phyloP scores from a whole-genome alignment of 2,113 vertebrate genomes.

The Caranx melampygus region DNA sequence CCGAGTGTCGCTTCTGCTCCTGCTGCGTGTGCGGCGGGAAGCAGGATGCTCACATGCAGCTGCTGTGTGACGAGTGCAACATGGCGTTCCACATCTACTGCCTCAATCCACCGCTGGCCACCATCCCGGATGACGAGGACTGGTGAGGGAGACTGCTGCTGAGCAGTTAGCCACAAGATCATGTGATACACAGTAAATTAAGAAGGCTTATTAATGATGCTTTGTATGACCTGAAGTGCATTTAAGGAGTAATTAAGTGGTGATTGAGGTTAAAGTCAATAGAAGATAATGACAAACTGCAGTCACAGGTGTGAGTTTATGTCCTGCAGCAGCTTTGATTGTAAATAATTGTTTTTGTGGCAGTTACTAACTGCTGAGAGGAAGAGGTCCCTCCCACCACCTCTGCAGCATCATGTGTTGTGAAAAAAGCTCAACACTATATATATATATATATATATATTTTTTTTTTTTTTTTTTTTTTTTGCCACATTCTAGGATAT shows the following conservation, averaged over 20 bases:
- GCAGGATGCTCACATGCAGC: conserved; percentile 97
- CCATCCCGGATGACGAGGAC: conserved; percentile 97
- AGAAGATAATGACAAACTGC: conserved; percentile 30
- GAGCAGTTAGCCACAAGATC: conserved; percentile 20
- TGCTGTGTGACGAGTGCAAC: conserved; percentile 98
- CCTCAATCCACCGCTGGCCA: conserved; percentile 93
- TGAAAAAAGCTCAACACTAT: neutral
- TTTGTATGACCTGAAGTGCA: conserved; percentile 10
- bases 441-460: neutral
- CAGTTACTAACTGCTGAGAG: neutral
- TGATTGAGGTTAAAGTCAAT: conserved; percentile 38
- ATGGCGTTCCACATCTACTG: conserved; percentile 99
- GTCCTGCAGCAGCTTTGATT: neutral
- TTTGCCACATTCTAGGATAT: neutral
- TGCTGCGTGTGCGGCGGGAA: conserved; percentile 97
- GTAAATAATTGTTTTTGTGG: neutral
- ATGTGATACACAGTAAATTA: conserved; percentile 1
- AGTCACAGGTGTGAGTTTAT: conserved; percentile 27
- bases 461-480: too few species aligned
- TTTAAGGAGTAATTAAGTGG: conserved; percentile 29
- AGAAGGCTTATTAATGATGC: conserved; percentile 33
- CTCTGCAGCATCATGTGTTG: neutral
- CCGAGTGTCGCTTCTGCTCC: conserved; percentile 95
- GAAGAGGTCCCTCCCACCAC: neutral
- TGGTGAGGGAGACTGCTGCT: conserved; percentile 87